phyloP scores from a whole-genome alignment of 2,113 vertebrate genomes.

The Anser brachyrhynchus region DNA sequence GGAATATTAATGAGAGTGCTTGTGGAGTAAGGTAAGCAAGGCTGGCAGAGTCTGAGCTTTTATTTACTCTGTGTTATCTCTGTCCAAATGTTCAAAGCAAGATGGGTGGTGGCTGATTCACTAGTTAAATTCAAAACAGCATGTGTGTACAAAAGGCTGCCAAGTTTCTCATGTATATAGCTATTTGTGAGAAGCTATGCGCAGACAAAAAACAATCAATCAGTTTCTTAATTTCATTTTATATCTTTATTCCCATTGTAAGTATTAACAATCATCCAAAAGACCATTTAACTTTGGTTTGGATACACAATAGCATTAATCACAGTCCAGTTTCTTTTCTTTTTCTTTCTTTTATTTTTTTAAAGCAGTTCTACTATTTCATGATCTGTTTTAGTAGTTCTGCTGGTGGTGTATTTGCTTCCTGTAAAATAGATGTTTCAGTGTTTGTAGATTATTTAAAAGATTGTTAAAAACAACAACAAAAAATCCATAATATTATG shows the following conservation, averaged over 20 bases:
- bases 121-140: slow-evolving; percentile 54
- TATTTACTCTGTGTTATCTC: slow-evolving; percentile 62
- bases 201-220: slow-evolving; percentile 34
- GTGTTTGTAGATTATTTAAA: not conserved
- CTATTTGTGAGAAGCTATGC: slow-evolving; percentile 43
- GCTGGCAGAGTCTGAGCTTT: slow-evolving; percentile 35
- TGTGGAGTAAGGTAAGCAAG: slow-evolving; percentile 42
- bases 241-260: slow-evolving; percentile 57
- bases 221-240: slow-evolving; percentile 51
- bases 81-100: slow-evolving; percentile 58
- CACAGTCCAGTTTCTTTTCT: not conserved
- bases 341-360: not conserved
- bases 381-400: not conserved
- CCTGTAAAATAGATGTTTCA: not conserved
- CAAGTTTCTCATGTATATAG: slow-evolving; percentile 50
- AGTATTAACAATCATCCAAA: slow-evolving; percentile 40
- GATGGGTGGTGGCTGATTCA: slow-evolving; percentile 52
- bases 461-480: not conserved
- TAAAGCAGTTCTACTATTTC: not conserved
- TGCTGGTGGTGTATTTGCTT: slow-evolving; percentile 8
- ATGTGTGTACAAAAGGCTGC: slow-evolving; percentile 35
- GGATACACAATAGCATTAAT: slow-evolving; percentile 55
- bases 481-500: not conserved
- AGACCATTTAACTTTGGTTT: slow-evolving; percentile 33
- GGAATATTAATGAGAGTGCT: slow-evolving; percentile 17